Percentiles rank a stretch among this genome's conserved stretches.
Conservation (phyloP, 2,113 vertebrate species). For the Microcebus jonahi region DNA sequence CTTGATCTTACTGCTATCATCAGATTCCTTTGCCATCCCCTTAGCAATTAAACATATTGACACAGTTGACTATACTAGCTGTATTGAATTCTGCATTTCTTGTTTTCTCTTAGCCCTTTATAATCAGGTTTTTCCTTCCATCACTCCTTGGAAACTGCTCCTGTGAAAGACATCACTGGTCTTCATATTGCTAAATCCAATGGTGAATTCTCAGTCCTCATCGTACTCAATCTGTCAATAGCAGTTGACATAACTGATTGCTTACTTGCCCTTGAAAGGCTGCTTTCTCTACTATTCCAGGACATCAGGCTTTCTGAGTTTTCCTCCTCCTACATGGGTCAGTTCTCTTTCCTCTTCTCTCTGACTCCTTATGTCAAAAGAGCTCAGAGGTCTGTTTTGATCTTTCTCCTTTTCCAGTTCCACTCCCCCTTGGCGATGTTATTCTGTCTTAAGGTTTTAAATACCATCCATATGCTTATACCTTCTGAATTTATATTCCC, state of each 20-base stretch:
- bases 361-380: neutral
- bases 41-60: neutral
- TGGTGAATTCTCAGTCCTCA: neutral
- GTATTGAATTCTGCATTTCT: neutral
- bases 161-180: neutral
- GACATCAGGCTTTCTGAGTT: neutral
- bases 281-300: neutral
- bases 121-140: neutral
- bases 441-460: neutral
- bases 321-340: neutral
- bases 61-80: neutral
- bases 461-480: neutral
- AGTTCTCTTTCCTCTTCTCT: neutral
- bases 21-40: accelerated
- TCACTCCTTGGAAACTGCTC: neutral
- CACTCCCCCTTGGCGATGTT: neutral
- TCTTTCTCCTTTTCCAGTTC: neutral
- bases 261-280: neutral
- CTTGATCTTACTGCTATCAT: neutral
- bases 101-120: neutral
- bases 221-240: neutral
- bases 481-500: neutral
- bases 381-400: neutral
- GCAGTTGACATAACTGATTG: neutral
- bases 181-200: neutral